phyloP scores from a whole-genome alignment of 2,888 invertebrate species.

The Sarcophaga carnaria region DNA sequence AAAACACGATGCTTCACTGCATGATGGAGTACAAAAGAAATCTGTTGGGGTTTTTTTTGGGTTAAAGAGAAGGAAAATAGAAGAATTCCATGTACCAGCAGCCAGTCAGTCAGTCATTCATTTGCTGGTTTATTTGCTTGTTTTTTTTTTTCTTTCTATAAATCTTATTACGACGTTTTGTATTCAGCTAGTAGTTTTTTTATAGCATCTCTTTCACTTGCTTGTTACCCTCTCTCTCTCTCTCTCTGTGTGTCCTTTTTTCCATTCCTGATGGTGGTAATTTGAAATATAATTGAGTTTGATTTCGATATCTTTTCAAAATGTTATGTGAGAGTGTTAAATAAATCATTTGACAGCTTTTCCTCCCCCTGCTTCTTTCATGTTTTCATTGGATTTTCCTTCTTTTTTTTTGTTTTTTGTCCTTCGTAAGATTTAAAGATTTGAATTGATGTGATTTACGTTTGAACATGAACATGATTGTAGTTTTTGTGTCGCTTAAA shows the following conservation, averaged over 20 bases:
- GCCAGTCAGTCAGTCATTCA: background rate
- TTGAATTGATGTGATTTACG: slow-evolving; percentile 49
- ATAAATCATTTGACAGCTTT: slow-evolving; percentile 67
- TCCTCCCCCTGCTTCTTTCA: background rate
- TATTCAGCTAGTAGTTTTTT: background rate
- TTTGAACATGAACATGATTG: slow-evolving; percentile 14
- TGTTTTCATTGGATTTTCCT: background rate
- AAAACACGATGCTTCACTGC: slow-evolving; percentile 53
- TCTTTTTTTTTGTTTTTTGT: slow-evolving; percentile 7
- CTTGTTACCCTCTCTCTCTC: background rate
- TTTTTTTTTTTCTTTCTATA: slow-evolving; percentile 22
- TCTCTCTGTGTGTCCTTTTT: background rate
- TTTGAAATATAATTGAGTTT: slow-evolving; percentile 66
- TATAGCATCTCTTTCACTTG: background rate
- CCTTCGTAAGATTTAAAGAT: slow-evolving; percentile 21
- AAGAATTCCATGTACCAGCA: background rate
- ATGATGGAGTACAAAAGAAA: slow-evolving; percentile 53
- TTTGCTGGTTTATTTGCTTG: slow-evolving; percentile 5
- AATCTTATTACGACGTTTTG: slow-evolving; percentile 51
- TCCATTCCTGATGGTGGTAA: slow-evolving; percentile 46
- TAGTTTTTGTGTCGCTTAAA: slow-evolving; percentile 12
- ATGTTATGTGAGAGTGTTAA: slow-evolving; percentile 61
- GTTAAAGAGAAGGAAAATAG: background rate
- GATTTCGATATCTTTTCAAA: slow-evolving; percentile 61
- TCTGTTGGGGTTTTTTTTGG: background rate